Percentiles rank a stretch among this genome's conserved stretches.
Evolutionary conservation across 2,113 vertebrate genomes (phyloP).

Genomic region (Nesoenas mayeri): DNA sequence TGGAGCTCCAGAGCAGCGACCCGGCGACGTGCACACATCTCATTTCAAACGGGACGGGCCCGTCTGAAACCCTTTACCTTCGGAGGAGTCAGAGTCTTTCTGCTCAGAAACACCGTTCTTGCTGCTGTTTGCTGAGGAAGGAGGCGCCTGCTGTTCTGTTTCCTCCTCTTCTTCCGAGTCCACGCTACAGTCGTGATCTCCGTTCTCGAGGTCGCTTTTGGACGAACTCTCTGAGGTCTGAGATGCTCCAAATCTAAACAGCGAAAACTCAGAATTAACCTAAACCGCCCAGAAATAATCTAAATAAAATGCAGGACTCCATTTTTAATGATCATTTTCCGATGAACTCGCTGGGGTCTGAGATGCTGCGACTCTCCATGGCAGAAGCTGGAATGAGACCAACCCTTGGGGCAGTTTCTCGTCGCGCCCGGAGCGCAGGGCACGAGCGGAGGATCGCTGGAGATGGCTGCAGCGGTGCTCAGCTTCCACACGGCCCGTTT

Average conservation of each 20-base stretch:
- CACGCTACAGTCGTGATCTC: slow-evolving; percentile 73
- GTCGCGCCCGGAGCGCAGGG: not conserved
- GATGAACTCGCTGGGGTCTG: no score
- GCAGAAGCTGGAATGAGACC: not conserved
- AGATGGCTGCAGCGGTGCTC: accelerated
- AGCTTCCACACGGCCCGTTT: accelerated
- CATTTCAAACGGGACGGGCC: accelerated
- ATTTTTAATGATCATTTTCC: no score
- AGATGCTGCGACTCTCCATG: no score
- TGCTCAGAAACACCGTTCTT: not conserved
- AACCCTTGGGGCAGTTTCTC: not conserved
- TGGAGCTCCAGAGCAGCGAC: accelerated
- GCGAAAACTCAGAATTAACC: not conserved
- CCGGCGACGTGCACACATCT: accelerated
- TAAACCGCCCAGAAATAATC: no score
- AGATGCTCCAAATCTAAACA: slow-evolving; percentile 83
- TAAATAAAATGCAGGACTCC: no score
- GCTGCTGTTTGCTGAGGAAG: slow-evolving; percentile 28
- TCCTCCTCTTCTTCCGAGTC: slow-evolving; percentile 75
- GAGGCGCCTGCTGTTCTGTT: not conserved
- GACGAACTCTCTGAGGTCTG: slow-evolving; percentile 80
- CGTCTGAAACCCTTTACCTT: not conserved
- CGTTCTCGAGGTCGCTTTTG: slow-evolving; percentile 79
- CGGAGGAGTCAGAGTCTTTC: slow-evolving; percentile 1
- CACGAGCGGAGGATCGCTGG: accelerated